Base-by-base conservation (phyloP, 2,797 vertebrate species). In the Gymnodraco acuticeps region DNA sequence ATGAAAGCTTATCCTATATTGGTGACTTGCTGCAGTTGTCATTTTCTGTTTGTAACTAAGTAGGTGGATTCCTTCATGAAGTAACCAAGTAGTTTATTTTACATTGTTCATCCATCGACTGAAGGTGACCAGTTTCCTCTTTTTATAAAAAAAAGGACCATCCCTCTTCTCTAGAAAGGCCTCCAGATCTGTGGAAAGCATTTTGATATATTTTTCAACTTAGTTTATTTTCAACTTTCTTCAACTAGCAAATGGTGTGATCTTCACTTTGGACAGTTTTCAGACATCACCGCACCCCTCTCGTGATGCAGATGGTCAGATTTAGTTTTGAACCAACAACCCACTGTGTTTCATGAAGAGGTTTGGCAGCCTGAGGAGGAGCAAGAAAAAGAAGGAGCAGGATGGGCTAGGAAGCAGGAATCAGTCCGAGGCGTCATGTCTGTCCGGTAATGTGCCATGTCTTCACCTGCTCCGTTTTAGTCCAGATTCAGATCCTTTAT, bases 291-390 rank as follows among this genome's bases (percentile, higher is more conserved):
- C 56, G 63, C 19, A 14, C 42, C 61, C 61, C 45, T 64, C 48
- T 64, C 41, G 83, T 84, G 66, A 88, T 73, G 89, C 31, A 0
- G 55, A 88, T 48, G 95, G 96, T 90, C 70, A 43, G 84, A 86
- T 87, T 93, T 92, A 88, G 80, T 73, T 17, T 59, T 77, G 20
- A 20, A 78, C 0, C 11, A 8, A 76, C 86, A 6, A 91, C 83
- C 89, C 86, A 63, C 84, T 80, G 91, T 77, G 81, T 87, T 94
- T 91, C 93, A 99, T 99, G 98, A 99, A 98, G 96, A 96, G 96
- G 69, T 98, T 99, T 86, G 96, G 97, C 85, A 99, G 97, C 82
- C 93, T 99, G 72, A 94, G 97, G 88, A 94, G 96, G 78, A 97
- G 87, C 94, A 98, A 96, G 95, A 99, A 97, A 87, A 94, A 88